Base-by-base conservation (phyloP, 2,888 invertebrate species). In the Ectemnius lituratus region DNA sequence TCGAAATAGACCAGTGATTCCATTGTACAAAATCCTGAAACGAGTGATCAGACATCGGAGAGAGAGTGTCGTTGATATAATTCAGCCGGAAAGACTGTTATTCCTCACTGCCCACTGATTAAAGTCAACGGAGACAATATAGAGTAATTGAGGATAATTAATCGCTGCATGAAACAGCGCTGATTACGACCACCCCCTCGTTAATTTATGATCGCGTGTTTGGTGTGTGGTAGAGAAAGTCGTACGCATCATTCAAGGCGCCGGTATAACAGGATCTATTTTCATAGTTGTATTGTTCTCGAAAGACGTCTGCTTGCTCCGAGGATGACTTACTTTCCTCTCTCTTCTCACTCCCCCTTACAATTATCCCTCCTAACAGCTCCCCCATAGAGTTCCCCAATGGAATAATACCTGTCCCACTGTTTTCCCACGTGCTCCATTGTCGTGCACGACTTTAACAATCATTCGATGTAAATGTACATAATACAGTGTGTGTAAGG, bases 121-220 rank as follows among this genome's bases (percentile, higher is more conserved):
- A 37, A 37, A 37, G 23, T 3, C 23, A 3, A 23, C 65, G 65
- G 64, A 23, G 59, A 62, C 69, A 63, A 56, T 66, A 28, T 46
- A 18, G 58, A 28, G 59, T 56, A 66, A 73, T 49, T 68, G 61
- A 69, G 47, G 69, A 56, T 69, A 62, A 68, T 73, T 73, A 69
- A 75, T 66, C 69, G 64, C 37, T 23, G 23, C 23, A 23, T 23
- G 23, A 23, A 23, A 23, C 23, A 23, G 23, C 37, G 37, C 37
- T 61, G 62, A 68, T 68, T 45, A 52, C 49, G 28, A 64, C 59
- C 28, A 52, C 64, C 49, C 18, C 62, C 49, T 20, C 20, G 27
- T 59, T 69, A 52, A 73, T 66, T 65, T 66, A 73, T 37, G 62
- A 62, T 62, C 66, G 5, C 37, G 37, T 37, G 11, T 11, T 4